A percentile compares a stretch with the other conserved stretches of the same genome.
Conservation (phyloP, 2,797 vertebrate species). For the Hyperoplus lanceolatus region DNA sequence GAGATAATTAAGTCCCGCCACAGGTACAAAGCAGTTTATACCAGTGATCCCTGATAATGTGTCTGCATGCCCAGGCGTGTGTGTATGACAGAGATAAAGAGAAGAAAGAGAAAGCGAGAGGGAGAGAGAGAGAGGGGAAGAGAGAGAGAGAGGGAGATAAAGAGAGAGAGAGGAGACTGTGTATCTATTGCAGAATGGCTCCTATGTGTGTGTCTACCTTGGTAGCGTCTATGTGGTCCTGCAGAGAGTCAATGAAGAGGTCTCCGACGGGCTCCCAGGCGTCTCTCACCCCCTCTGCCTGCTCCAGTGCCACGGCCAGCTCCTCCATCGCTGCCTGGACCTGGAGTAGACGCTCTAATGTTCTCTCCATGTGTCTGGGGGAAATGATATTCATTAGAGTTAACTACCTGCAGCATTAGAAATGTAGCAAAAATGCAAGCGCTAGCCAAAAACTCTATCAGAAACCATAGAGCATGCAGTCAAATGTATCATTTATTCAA, state of each 20-base stretch:
- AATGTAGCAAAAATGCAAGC: slow-evolving; percentile 13
- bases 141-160: too few species aligned
- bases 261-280: slow-evolving; percentile 98
- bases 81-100: slow-evolving; percentile 12
- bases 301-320: slow-evolving; percentile 89
- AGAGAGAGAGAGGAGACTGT: neutral
- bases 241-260: slow-evolving; percentile 97
- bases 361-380: slow-evolving; percentile 91
- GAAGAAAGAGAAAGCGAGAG: neutral
- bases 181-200: neutral
- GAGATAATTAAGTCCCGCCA: slow-evolving; percentile 47
- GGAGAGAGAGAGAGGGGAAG: neutral
- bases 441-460: slow-evolving; percentile 4
- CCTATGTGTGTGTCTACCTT: slow-evolving; percentile 86
- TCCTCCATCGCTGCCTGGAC: slow-evolving; percentile 95
- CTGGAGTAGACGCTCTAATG: slow-evolving; percentile 94
- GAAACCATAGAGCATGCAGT: slow-evolving; percentile 21
- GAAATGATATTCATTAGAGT: slow-evolving; percentile 27
- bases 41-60: slow-evolving; percentile 25
- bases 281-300: slow-evolving; percentile 92
- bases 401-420: slow-evolving; percentile 11
- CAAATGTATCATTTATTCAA: slow-evolving; percentile 30
- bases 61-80: neutral
- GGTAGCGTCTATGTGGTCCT: slow-evolving; percentile 96
- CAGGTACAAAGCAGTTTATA: slow-evolving; percentile 41